phyloP scores from a whole-genome alignment of 2,113 vertebrate genomes.

The Lynx canadensis region DNA sequence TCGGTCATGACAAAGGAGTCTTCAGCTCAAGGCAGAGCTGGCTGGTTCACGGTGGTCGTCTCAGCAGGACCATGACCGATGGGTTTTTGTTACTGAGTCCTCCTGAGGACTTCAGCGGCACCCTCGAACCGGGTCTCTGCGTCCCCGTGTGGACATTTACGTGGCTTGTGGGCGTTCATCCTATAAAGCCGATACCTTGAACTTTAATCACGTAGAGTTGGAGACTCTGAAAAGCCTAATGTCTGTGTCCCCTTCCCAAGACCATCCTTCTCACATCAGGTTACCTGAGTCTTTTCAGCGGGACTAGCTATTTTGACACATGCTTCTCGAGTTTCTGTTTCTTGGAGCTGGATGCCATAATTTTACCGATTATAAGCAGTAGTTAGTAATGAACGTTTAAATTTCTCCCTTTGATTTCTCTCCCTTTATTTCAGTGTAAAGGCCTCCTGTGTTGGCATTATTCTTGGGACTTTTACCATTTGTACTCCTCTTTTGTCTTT shows the following conservation, averaged over 20 bases:
- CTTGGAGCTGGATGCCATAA: neutral
- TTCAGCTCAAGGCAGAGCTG: neutral
- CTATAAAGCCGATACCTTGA: fast-evolving
- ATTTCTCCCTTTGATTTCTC: neutral
- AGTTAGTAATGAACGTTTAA: neutral
- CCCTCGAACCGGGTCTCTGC: neutral
- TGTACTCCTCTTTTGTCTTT: neutral
- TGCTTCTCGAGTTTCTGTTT: neutral
- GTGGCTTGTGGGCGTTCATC: neutral
- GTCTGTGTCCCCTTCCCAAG: neutral
- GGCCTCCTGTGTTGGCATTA: neutral
- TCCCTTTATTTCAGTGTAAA: neutral
- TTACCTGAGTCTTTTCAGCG: neutral
- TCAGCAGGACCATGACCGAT: fast-evolving
- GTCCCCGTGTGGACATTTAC: neutral
- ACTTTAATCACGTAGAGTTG: neutral
- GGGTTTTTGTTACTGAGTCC: neutral
- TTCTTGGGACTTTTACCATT: neutral
- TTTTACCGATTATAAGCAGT: neutral
- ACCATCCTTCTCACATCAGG: neutral
- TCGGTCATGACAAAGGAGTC: neutral
- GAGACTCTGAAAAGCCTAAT: neutral
- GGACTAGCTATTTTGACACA: neutral
- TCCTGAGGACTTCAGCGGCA: neutral
- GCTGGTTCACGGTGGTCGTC: neutral